These are phyloP conservation scores for Chinchilla lanigera DNA, from an alignment of 2,113 vertebrate genomes.

Conservation along the genomic window DNA sequence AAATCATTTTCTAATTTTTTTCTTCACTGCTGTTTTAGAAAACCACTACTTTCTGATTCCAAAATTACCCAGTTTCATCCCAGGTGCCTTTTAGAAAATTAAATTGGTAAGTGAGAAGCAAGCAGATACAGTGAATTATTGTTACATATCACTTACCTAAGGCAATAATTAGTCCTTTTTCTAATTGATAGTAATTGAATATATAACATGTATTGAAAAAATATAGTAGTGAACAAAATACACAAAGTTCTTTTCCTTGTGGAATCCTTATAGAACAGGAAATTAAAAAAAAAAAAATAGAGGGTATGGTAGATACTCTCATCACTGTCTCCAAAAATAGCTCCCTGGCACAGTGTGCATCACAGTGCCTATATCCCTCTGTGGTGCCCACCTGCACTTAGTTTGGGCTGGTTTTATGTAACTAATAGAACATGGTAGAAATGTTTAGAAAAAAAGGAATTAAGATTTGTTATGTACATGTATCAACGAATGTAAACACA, in stretches of 20 bases:
- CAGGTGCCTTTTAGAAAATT: constrained; percentile 15
- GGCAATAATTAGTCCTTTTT: neutral
- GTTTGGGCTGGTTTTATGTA: neutral
- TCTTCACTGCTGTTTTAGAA: neutral
- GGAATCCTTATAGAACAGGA: neutral
- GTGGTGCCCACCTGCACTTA: neutral
- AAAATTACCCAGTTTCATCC: constrained; percentile 1
- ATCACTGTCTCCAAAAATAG: neutral
- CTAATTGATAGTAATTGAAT: neutral
- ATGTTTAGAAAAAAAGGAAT: neutral
- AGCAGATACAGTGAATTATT: neutral
- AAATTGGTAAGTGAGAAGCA: constrained; percentile 21
- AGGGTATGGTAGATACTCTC: neutral
- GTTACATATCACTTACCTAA: neutral
- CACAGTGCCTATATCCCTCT: neutral
- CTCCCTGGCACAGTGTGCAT: neutral
- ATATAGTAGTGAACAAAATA: neutral
- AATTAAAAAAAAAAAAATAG: neutral
- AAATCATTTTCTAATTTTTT: neutral
- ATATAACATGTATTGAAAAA: neutral
- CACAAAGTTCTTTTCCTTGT: neutral
- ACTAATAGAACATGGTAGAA: neutral
- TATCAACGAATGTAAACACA: neutral
- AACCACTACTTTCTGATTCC: neutral
- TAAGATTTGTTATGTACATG: neutral